phyloP scores from a whole-genome alignment of 2,113 vertebrate species.

The Ardeotis arabs region DNA sequence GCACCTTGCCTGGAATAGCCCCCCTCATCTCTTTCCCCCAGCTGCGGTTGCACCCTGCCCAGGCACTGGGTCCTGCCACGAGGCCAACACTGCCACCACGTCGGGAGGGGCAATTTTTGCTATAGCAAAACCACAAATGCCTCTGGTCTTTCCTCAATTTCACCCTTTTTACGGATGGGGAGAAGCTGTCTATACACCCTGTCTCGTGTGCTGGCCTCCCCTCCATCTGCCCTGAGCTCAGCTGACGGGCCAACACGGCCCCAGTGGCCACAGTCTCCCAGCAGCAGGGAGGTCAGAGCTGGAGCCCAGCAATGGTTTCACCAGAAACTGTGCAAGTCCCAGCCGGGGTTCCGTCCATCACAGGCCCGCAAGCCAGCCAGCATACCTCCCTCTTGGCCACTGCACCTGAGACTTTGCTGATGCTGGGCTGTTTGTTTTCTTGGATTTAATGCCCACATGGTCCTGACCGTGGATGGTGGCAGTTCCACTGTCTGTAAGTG shows the following conservation, averaged over 20 bases:
- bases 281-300: not conserved
- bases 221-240: not conserved
- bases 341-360: not conserved
- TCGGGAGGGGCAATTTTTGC: accelerated
- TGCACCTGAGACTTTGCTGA: accelerated
- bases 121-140: not conserved
- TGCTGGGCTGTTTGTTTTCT: not conserved
- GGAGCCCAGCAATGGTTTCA: not conserved
- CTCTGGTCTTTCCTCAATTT: not conserved
- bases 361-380: not conserved
- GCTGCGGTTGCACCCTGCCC: accelerated
- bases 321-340: not conserved
- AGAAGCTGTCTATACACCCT: not conserved
- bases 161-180: accelerated
- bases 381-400: not conserved
- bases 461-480: not conserved
- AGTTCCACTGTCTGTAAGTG: not conserved
- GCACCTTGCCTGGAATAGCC: not conserved
- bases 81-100: accelerated
- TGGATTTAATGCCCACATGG: accelerated
- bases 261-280: not conserved
- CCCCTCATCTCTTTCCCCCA: accelerated
- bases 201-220: accelerated
- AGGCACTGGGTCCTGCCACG: accelerated
- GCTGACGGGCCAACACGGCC: not conserved